Evolutionary conservation across 2,888 invertebrate species (phyloP), one percentile per base, ranked within the genome.

Genomic region (Tineola bisselliella): DNA sequence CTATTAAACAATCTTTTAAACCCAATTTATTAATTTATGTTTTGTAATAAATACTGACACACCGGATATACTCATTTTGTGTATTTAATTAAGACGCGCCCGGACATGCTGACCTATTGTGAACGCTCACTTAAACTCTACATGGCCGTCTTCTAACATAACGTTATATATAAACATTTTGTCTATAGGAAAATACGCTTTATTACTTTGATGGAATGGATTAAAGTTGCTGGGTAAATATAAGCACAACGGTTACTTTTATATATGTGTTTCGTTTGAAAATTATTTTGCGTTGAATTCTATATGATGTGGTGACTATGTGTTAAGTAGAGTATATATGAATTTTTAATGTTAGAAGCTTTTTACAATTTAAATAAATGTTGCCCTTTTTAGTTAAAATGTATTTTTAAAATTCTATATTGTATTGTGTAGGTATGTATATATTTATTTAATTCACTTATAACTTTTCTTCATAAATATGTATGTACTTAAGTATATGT

Each of bases 91-190:
- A 62, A 67, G 67, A 68, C 66, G 48, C 54, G 25, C 8, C 67
- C 75, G 79, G 80, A 80, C 73, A 72, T 77, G 70, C 68, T 68
- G 73, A 72, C 74, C 76, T 72, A 54, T 25, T n/a, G 25, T 18
- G n/a, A 18, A 54, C 19, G 18, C 18, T 25, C 54, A 54, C 54
- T 54, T 54, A 25, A 54, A 18, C 25, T 54, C 19, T 19, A 18
- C n/a, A n/a, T 54, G 2, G 15, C 8, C 15, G 15, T 5, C 17
- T 48, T 48, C 10, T n/a, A 48, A 38, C 38, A 38, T 3, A 38
- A 38, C 3, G 38, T 38, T 1, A 3, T 38, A 38, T 12, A 38
- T 38, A 38, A 12, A 4, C 2, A 10, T 38, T n/a, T 38, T 6
- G 38, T 38, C 2, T n/a, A 38, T 12, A 38, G 38, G 2, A 38